Evolutionary conservation across 2,797 vertebrate genomes (phyloP).

Genomic region (Clarias platycephalus): DNA sequence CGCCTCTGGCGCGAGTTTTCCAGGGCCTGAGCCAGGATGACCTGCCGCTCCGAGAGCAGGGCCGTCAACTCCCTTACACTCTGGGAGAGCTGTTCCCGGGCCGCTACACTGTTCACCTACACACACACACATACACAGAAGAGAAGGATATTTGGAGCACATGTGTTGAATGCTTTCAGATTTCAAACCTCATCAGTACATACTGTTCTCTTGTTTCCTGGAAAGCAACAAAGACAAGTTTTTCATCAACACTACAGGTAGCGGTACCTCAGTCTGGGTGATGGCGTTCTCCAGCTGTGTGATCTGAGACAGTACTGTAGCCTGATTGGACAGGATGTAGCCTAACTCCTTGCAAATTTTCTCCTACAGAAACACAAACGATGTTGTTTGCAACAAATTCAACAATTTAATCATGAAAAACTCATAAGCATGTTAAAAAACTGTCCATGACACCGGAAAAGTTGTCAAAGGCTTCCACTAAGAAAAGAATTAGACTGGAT

Average conservation of each 20-base stretch:
- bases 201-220: neutral
- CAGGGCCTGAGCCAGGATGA: slow-evolving; percentile 81
- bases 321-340: slow-evolving; percentile 92
- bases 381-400: neutral
- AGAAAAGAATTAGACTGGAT: neutral
- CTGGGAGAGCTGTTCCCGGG: slow-evolving; percentile 88
- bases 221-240: neutral
- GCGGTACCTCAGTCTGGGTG: slow-evolving; percentile 90
- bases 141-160: neutral
- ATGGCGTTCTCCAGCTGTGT: slow-evolving; percentile 88
- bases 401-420: neutral
- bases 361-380: slow-evolving; percentile 74
- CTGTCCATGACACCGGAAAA: neutral
- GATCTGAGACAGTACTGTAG: slow-evolving; percentile 88
- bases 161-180: neutral
- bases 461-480: neutral
- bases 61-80: slow-evolving; percentile 85
- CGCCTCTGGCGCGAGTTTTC: slow-evolving; percentile 83
- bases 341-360: slow-evolving; percentile 92
- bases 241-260: slow-evolving; percentile 13
- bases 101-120: slow-evolving; percentile 86
- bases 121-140: slow-evolving; percentile 9
- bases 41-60: slow-evolving; percentile 84
- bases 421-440: neutral
- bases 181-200: neutral